Base-by-base conservation (phyloP, 2,888 invertebrate species). In the Electrophaes corylata region DNA sequence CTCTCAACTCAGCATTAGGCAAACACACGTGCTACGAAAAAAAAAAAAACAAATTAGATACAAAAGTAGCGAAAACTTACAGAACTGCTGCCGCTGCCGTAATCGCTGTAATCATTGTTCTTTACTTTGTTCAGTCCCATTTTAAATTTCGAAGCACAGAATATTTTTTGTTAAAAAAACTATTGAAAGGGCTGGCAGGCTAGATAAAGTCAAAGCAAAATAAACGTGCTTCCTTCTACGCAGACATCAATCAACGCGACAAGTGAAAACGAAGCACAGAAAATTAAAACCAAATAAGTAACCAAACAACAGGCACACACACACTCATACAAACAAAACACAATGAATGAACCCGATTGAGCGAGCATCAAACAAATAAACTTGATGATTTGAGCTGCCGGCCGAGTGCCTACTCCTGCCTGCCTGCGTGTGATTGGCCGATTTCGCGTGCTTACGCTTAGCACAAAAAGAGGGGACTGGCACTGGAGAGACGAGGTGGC, bases 61-160 rank as follows among this genome's bases (percentile, higher is more conserved):
- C 18, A 26, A 19, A 26, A 35, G n/a, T n/a, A n/a, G n/a, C n/a
- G n/a, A 41, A 29, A 39, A 80, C 84, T 83, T 62, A 86, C 85
- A 18, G 76, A 73, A 67, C 77, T 80, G 45, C 75, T 79, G 5
- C 78, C 75, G 43, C 81, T 83, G 12, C 81, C 80, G 52, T 80
- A 83, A 39, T 84, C 82, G 75, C 81, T 82, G 23, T 62, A 73
- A 53, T 29, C 26, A 29, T 73, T 69, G 51, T 71, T 64, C 4
- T 23, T 12, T 14, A 26, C 19, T 43, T 29, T 44, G 11, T 65
- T 49, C 10, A 59, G 31, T 10, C 60, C 66, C 72, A 78, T 78
- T 63, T 66, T 63, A 18, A 53, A 52, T 69, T 65, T 62, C 52
- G 65, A 66, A 70, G 43, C 60, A 14, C 45, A 10, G 3, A 29